Conservation (phyloP, 2,888 invertebrate species). For the Acronicta aceris region DNA sequence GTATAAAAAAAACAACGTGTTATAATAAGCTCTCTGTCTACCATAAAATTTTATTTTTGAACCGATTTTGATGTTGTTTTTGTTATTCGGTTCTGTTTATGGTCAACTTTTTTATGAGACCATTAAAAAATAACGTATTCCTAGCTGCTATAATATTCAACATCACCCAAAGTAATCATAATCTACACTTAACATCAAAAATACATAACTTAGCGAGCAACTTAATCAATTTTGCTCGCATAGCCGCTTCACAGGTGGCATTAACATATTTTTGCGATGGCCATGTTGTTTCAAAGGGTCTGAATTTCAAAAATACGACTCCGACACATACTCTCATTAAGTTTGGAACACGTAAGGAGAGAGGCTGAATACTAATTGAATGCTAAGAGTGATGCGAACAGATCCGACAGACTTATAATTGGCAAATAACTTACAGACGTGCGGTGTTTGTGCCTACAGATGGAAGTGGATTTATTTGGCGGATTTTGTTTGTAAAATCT, state of each 20-base stretch:
- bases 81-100: too few relatives aligned
- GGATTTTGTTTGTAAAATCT: background rate
- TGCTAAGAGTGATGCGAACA: constrained; percentile 64
- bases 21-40: too few relatives aligned
- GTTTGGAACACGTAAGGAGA: constrained; percentile 85
- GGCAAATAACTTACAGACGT: constrained; percentile 43
- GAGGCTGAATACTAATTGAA: constrained; percentile 85
- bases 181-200: constrained; percentile 49
- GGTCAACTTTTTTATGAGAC: too few relatives aligned
- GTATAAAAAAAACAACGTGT: too few relatives aligned
- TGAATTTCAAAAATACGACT: constrained; percentile 85
- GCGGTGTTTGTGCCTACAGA: constrained; percentile 24
- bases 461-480: constrained; percentile 5
- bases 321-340: constrained; percentile 83
- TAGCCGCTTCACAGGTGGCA: constrained; percentile 71
- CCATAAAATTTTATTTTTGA: too few relatives aligned
- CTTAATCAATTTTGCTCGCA: constrained; percentile 68
- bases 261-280: constrained; percentile 85
- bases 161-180: constrained; percentile 26
- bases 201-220: constrained; percentile 56
- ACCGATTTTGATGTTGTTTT: too few relatives aligned
- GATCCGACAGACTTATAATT: constrained; percentile 64
- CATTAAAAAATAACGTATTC: background rate
- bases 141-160: constrained; percentile 17
- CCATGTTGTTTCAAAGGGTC: constrained; percentile 81